These are phyloP conservation scores for Dastarcus helophoroides DNA, from an alignment of 2,888 invertebrate species.

Conservation along the genomic window DNA sequence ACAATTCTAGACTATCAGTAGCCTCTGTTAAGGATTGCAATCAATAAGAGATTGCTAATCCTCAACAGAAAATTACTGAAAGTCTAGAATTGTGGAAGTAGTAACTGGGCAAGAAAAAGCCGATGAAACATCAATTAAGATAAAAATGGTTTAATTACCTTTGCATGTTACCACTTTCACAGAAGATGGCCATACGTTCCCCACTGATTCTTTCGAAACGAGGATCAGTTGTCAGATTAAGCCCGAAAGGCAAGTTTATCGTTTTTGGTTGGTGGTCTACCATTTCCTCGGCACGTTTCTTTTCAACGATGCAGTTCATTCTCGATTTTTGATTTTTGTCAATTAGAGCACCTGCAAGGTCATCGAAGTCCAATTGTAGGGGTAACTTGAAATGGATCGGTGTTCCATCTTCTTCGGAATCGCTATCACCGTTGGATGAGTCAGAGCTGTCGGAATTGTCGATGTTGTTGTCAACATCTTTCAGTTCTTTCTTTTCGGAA, in stretches of 20 bases:
- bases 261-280: constrained; percentile 62
- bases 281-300: constrained; percentile 71
- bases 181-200: constrained; percentile 78
- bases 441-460: constrained; percentile 15
- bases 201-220: constrained; percentile 63
- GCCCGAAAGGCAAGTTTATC: constrained; percentile 51
- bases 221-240: constrained; percentile 59
- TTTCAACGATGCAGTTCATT: constrained; percentile 85
- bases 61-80: too few species aligned
- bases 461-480: constrained; percentile 34
- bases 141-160: constrained; percentile 30
- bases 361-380: constrained; percentile 71
- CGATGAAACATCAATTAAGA: not conserved
- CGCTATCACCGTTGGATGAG: constrained; percentile 14
- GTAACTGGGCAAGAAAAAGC: too few species aligned
- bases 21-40: too few species aligned
- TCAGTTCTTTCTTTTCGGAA: constrained; percentile 18
- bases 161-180: constrained; percentile 68
- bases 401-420: constrained; percentile 13
- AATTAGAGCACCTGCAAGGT: constrained; percentile 63
- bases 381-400: constrained; percentile 58
- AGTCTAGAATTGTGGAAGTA: too few species aligned
- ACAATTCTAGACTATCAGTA: too few species aligned
- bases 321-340: constrained; percentile 65
- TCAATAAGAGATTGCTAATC: too few species aligned